Evolutionary conservation across 2,113 vertebrate species (phyloP).

Genomic region (Campylomormyrus tamandua): DNA sequence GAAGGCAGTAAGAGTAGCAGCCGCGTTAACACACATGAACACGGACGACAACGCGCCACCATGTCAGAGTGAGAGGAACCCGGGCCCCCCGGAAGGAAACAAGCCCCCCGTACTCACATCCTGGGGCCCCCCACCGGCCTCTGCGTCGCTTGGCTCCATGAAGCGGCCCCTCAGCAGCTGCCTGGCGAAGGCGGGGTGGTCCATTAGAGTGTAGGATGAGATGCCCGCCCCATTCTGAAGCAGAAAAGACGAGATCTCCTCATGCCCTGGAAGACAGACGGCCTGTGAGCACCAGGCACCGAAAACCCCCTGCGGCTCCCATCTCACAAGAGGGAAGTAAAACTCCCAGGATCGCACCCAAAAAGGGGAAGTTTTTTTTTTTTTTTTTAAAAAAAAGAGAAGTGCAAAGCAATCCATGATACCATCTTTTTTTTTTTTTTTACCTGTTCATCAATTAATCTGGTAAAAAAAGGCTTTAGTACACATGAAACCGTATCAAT

Average conservation of each 20-base stretch:
- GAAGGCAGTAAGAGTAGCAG: background rate
- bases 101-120: slow-evolving; percentile 30
- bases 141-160: slow-evolving; percentile 45
- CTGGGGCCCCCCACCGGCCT: slow-evolving; percentile 31
- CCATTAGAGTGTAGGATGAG: slow-evolving; percentile 87
- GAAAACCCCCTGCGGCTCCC: background rate
- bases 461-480: background rate
- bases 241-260: slow-evolving; percentile 78
- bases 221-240: slow-evolving; percentile 83
- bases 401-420: background rate
- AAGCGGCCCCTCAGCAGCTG: slow-evolving; percentile 72
- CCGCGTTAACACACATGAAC: background rate
- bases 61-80: background rate
- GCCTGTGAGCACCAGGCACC: background rate
- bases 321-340: slow-evolving; percentile 7
- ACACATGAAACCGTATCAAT: background rate
- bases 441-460: background rate
- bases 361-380: slow-evolving; percentile 10
- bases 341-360: background rate
- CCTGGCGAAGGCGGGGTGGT: slow-evolving; percentile 74
- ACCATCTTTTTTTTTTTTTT: background rate
- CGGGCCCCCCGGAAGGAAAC: background rate
- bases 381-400: background rate
- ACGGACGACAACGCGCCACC: background rate
- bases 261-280: slow-evolving; percentile 62